A percentile compares a stretch with the other conserved stretches of the same genome.
Evolutionary conservation across 2,888 invertebrate genomes (phyloP).

Genomic region (Sicus ferrugineus): DNA sequence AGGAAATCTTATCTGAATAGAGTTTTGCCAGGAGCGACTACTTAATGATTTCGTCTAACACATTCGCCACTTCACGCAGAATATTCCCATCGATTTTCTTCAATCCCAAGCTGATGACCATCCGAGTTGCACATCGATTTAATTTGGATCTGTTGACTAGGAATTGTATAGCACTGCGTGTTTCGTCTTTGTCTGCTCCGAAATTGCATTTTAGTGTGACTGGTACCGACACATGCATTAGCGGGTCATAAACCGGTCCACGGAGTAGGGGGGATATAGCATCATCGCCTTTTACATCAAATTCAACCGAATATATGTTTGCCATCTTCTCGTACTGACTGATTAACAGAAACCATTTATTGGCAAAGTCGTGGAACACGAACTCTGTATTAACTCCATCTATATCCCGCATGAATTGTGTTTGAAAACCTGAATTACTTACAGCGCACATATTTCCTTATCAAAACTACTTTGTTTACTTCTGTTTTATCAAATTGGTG

Average conservation of each 20-base stretch:
- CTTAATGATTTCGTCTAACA: conserved; percentile 46
- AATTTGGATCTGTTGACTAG: conserved; percentile 56
- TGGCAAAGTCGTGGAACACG: conserved; percentile 56
- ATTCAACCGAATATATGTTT: conserved; percentile 55
- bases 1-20: neutral
- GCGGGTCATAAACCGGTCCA: conserved; percentile 48
- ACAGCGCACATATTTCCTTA: conserved; percentile 34
- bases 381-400: conserved; percentile 55
- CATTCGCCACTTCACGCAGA: conserved; percentile 51
- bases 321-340: conserved; percentile 59
- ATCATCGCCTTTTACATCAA: conserved; percentile 52
- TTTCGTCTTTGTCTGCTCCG: conserved; percentile 57
- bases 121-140: conserved; percentile 52
- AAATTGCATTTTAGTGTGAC: conserved; percentile 55
- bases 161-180: conserved; percentile 57
- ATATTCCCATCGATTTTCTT: conserved; percentile 50
- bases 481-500: too few species aligned
- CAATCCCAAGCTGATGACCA: conserved; percentile 55
- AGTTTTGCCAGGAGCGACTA: conserved; percentile 32
- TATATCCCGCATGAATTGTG: conserved; percentile 52
- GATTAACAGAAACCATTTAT: conserved; percentile 58
- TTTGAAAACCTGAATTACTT: conserved; percentile 48
- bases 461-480: too few species aligned
- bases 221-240: conserved; percentile 52
- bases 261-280: conserved; percentile 37